Evolutionary conservation across 2,888 invertebrate genomes (phyloP).

Genomic region (Troides helena): DNA sequence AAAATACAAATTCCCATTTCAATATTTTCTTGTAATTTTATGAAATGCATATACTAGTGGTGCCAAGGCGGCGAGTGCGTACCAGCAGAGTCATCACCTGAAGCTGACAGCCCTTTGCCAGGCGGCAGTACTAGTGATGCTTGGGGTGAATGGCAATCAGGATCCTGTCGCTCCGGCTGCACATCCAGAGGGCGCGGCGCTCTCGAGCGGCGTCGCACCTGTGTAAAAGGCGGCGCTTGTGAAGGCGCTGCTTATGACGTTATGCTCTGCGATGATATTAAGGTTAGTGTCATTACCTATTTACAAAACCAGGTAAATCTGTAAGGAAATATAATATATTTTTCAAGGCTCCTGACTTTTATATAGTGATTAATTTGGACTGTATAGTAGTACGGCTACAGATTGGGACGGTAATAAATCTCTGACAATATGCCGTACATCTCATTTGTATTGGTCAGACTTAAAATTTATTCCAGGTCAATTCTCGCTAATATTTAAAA

Average conservation of each 20-base stretch:
- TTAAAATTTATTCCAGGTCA: too few relatives aligned
- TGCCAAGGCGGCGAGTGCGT: slow-evolving; percentile 85
- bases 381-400: background rate
- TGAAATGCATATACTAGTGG: slow-evolving; percentile 70
- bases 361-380: too few relatives aligned
- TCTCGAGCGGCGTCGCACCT: slow-evolving; percentile 78
- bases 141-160: slow-evolving; percentile 84
- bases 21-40: background rate
- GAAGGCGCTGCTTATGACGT: slow-evolving; percentile 83
- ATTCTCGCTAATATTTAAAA: too few relatives aligned
- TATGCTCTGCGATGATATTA: slow-evolving; percentile 83
- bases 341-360: background rate
- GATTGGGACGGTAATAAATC: too few relatives aligned
- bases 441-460: too few relatives aligned
- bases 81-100: slow-evolving; percentile 49
- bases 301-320: background rate
- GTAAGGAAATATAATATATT: background rate
- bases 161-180: slow-evolving; percentile 84
- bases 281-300: slow-evolving; percentile 54
- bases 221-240: slow-evolving; percentile 80
- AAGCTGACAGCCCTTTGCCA: slow-evolving; percentile 46
- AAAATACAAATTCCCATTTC: background rate
- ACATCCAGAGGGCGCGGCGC: slow-evolving; percentile 82
- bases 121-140: slow-evolving; percentile 78
- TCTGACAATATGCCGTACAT: too few relatives aligned